These are phyloP conservation scores for Astropecten irregularis DNA, from an alignment of 53 echinoderm and acorn worm species.

Conservation along the genomic window DNA sequence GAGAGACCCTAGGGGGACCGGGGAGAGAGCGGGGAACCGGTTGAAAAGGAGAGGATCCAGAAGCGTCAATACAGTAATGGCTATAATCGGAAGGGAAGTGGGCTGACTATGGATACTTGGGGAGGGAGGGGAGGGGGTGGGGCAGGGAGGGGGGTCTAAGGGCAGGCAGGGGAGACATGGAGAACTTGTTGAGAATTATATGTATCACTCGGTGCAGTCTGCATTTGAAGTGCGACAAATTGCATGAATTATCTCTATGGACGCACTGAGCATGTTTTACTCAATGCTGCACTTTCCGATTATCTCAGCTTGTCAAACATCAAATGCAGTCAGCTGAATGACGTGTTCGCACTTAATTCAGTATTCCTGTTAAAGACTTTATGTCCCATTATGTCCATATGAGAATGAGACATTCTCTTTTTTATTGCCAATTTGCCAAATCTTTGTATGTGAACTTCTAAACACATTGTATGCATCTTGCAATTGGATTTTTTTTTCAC, in stretches of 20 bases:
- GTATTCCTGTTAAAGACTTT: too few relatives aligned
- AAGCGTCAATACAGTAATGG: slow-evolving; percentile 44
- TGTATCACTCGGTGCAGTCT: background rate
- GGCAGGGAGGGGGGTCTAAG: background rate
- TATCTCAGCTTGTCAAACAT: too few relatives aligned
- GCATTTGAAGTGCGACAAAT: slow-evolving; percentile 32
- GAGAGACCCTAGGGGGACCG: slow-evolving; percentile 38
- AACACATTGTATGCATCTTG: too few relatives aligned
- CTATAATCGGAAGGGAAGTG: slow-evolving; percentile 38
- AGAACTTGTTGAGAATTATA: slow-evolving; percentile 49
- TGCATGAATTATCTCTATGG: background rate
- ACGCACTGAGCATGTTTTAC: background rate
- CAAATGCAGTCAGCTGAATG: too few relatives aligned
- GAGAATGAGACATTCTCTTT: too few relatives aligned
- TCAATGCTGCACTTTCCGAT: too few relatives aligned
- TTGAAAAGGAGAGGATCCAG: slow-evolving; percentile 8
- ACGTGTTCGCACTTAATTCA: too few relatives aligned
- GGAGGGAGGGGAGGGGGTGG: background rate
- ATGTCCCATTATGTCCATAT: too few relatives aligned
- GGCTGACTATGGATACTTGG: slow-evolving; percentile 28
- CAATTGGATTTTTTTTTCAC: too few relatives aligned
- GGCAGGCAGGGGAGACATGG: background rate
- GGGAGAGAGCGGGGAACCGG: slow-evolving; percentile 25
- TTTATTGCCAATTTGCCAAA: too few relatives aligned
- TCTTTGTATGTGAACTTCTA: too few relatives aligned